A percentile compares a stretch with the other conserved stretches of the same genome.
Evolutionary conservation across 2,888 invertebrate genomes (phyloP).

Genomic region (Nomada goodeniana): DNA sequence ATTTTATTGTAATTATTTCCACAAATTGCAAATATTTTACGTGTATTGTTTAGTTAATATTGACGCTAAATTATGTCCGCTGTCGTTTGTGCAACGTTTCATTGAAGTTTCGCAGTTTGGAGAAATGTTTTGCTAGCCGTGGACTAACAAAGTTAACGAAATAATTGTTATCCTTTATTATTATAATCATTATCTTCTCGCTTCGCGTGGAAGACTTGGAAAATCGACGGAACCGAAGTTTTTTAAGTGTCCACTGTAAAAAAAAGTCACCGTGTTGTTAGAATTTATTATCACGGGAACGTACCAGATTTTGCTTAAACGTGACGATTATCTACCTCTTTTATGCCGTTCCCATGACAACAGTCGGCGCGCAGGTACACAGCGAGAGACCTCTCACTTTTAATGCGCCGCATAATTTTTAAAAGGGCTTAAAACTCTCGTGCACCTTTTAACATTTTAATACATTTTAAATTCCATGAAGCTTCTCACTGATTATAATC

Average conservation of each 20-base stretch:
- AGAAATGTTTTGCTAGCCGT: too few species aligned
- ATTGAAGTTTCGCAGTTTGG: too few species aligned
- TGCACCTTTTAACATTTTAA: slow-evolving; percentile 17
- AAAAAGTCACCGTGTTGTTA: slow-evolving; percentile 2
- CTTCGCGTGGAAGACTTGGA: background rate
- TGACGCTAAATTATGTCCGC: too few species aligned
- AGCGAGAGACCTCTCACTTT: slow-evolving; percentile 27
- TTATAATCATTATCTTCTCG: too few species aligned
- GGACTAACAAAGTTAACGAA: too few species aligned
- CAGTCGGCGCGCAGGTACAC: slow-evolving; percentile 15
- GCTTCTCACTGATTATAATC: background rate
- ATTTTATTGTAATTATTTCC: background rate
- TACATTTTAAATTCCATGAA: slow-evolving; percentile 1
- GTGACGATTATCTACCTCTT: slow-evolving; percentile 40
- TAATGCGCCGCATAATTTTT: slow-evolving; percentile 34
- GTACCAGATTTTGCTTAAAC: slow-evolving; percentile 36
- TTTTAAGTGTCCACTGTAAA: background rate
- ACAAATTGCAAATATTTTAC: background rate
- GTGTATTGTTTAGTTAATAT: background rate
- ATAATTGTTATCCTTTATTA: background rate
- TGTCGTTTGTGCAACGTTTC: too few species aligned
- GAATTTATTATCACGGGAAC: background rate
- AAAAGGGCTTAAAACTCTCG: slow-evolving; percentile 18
- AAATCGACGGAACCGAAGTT: background rate
- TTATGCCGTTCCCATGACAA: slow-evolving; percentile 42